phyloP scores from a whole-genome alignment of 2,113 vertebrate genomes.

The Hoplias malabaricus region DNA sequence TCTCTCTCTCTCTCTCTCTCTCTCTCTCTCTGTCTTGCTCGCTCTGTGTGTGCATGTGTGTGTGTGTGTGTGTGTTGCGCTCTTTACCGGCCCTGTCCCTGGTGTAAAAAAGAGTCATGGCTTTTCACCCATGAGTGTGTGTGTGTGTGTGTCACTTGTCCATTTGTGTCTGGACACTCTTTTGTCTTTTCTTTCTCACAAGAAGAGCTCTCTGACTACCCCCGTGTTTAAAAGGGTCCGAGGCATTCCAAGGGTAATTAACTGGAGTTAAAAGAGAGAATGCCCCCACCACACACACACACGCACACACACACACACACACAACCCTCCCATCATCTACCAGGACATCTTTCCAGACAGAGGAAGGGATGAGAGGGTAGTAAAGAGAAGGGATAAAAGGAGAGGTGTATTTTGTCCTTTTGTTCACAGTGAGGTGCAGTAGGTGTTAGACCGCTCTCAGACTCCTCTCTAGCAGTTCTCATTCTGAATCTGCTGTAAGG shows the following conservation, averaged over 20 bases:
- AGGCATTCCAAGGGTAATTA: slow-evolving; percentile 89
- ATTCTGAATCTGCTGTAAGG: no score
- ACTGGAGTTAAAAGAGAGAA: slow-evolving; percentile 87
- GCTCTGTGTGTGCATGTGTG: slow-evolving; percentile 53
- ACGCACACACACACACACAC: no score
- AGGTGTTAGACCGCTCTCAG: slow-evolving; percentile 63
- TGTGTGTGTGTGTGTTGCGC: slow-evolving; percentile 54
- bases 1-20: no score
- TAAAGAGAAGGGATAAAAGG: slow-evolving; percentile 50
- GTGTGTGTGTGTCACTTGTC: slow-evolving; percentile 36
- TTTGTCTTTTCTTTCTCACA: slow-evolving; percentile 68
- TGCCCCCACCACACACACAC: no score
- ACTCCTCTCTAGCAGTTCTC: no score
- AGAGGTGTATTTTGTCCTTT: slow-evolving; percentile 69
- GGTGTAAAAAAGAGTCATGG: slow-evolving; percentile 38
- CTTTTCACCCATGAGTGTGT: slow-evolving; percentile 33
- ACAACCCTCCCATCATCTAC: slow-evolving; percentile 52
- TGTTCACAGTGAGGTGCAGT: slow-evolving; percentile 75
- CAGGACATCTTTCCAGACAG: slow-evolving; percentile 79
- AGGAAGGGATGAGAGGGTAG: slow-evolving; percentile 35
- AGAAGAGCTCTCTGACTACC: slow-evolving; percentile 76
- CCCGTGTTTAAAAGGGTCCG: slow-evolving; percentile 83
- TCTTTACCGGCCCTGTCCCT: slow-evolving; percentile 39
- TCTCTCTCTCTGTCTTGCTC: no score
- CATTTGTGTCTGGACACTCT: slow-evolving; percentile 62